Evolutionary conservation across 2,113 vertebrate species (phyloP).

Genomic region (Daphoenositta chrysoptera): DNA sequence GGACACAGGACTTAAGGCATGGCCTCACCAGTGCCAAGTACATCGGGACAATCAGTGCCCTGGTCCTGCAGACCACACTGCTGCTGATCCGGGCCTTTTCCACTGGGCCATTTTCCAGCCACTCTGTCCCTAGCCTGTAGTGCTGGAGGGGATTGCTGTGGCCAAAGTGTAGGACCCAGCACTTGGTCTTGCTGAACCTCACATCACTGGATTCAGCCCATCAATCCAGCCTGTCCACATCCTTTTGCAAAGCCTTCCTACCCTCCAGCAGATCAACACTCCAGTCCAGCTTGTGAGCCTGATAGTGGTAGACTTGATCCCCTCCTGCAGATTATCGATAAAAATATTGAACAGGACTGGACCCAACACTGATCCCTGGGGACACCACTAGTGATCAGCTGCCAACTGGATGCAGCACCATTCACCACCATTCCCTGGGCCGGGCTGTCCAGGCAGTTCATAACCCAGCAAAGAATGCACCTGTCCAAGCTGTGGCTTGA

Average conservation of each 20-base stretch:
- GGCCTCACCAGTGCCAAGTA: not conserved
- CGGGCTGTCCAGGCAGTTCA: not conserved
- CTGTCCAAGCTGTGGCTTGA: not conserved
- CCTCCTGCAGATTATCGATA: not conserved
- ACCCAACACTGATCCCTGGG: not conserved
- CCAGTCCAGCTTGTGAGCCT: not conserved
- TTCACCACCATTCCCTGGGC: not conserved
- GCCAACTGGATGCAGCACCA: not conserved
- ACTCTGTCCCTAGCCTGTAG: not conserved
- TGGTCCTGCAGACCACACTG: not conserved
- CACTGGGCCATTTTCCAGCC: not conserved
- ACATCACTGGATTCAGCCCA: rapidly evolving
- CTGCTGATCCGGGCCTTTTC: not conserved
- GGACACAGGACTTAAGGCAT: not conserved
- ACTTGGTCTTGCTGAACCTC: not conserved
- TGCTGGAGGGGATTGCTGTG: not conserved
- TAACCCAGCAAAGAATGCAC: not conserved
- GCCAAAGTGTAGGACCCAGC: not conserved
- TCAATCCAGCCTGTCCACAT: not conserved
- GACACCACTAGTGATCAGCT: not conserved
- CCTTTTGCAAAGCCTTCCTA: not conserved
- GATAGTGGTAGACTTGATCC: not conserved
- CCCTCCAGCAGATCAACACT: not conserved
- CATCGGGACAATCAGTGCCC: not conserved
- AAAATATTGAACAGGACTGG: not conserved